phyloP scores from a whole-genome alignment of 2,888 invertebrate species.

The Cylloceria caligata region DNA sequence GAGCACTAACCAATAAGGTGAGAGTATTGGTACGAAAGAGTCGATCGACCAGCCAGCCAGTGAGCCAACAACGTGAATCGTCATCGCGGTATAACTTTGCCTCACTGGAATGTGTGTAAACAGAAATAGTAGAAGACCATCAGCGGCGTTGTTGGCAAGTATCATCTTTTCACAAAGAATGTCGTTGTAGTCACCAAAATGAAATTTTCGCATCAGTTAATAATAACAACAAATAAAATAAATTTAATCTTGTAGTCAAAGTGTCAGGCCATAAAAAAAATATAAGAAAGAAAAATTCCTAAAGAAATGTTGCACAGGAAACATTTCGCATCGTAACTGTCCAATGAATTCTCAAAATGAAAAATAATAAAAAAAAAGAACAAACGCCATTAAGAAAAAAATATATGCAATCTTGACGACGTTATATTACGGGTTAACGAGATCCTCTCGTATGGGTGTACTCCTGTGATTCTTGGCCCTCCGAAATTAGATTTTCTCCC shows the following conservation, averaged over 20 bases:
- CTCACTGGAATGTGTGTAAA: slow-evolving; percentile 63
- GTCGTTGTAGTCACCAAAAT: slow-evolving; percentile 32
- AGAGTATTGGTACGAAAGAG: slow-evolving; percentile 22
- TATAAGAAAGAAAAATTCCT: not conserved
- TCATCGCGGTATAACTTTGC: slow-evolving; percentile 57
- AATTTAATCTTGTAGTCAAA: slow-evolving; percentile 8
- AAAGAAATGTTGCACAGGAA: not conserved
- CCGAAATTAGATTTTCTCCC: slow-evolving; percentile 69
- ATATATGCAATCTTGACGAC: slow-evolving; percentile 41
- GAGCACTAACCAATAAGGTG: not conserved
- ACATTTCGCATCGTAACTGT: slow-evolving; percentile 17
- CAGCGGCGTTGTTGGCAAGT: slow-evolving; percentile 50
- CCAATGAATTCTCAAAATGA: not conserved
- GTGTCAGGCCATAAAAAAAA: slow-evolving; percentile 13
- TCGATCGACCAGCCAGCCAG: slow-evolving; percentile 33
- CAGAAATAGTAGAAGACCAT: slow-evolving; percentile 60
- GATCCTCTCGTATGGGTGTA: slow-evolving; percentile 37
- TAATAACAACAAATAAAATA: too few species aligned
- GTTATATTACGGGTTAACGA: slow-evolving; percentile 64
- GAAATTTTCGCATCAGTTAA: slow-evolving; percentile 5
- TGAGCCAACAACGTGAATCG: slow-evolving; percentile 38
- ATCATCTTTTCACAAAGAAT: slow-evolving; percentile 33
- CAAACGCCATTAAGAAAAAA: not conserved
- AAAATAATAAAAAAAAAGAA: not conserved
- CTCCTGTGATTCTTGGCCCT: slow-evolving; percentile 62